Evolutionary conservation across 2,113 vertebrate genomes (phyloP).

Genomic region (Sitta europaea): DNA sequence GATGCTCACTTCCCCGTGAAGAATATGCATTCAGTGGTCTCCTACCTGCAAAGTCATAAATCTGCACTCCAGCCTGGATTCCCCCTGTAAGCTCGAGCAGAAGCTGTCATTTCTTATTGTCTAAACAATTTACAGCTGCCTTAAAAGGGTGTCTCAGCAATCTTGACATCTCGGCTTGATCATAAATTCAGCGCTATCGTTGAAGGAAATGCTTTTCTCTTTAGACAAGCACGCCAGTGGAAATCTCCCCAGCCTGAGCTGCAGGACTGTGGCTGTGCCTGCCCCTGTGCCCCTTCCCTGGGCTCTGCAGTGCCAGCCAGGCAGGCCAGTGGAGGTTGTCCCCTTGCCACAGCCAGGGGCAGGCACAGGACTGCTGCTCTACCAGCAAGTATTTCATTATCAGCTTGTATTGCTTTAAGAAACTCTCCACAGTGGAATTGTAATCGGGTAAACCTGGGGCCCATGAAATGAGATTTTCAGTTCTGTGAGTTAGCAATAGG

Average conservation of each 20-base stretch:
- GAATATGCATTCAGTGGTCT: not conserved
- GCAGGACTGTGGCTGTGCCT: not conserved
- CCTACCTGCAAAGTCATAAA: not conserved
- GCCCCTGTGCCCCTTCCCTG: accelerated
- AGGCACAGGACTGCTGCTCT: not conserved
- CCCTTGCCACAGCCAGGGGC: not conserved
- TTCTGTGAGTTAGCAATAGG: constrained; percentile 65
- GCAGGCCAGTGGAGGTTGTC: accelerated
- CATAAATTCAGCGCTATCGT: not conserved
- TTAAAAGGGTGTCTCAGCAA: constrained; percentile 23
- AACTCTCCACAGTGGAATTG: constrained; percentile 1
- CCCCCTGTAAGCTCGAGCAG: not conserved
- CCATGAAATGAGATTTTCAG: constrained; percentile 76
- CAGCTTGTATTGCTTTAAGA: constrained; percentile 32
- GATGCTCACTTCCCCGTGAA: not conserved
- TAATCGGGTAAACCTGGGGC: constrained; percentile 54
- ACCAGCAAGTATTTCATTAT: not conserved
- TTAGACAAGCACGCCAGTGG: not conserved
- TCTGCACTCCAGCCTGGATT: not conserved
- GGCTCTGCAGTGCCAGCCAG: not conserved
- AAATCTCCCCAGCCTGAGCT: not conserved
- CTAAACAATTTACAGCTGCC: constrained; percentile 25
- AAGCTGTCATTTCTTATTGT: constrained; percentile 22
- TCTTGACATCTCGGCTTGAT: not conserved
- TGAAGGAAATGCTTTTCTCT: not conserved